Percentiles rank a stretch among this genome's conserved stretches.
Evolutionary conservation across 1,140 invertebrate species (phyloP).

Genomic region (Lordiphosa mommai): DNA sequence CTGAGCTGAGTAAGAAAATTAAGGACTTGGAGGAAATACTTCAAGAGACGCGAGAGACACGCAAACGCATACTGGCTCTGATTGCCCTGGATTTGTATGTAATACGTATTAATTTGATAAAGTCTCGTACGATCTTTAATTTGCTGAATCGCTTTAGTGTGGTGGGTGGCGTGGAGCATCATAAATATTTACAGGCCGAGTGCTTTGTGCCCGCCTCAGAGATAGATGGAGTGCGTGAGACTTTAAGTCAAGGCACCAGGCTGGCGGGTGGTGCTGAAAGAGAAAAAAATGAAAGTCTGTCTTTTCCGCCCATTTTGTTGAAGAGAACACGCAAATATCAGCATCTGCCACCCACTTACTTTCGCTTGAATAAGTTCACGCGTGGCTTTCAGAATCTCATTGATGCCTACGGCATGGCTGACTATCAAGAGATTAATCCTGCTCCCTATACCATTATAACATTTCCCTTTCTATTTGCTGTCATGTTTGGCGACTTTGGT

Average conservation of each 20-base stretch:
- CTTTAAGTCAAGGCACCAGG: constrained; percentile 92
- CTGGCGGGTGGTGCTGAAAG: constrained; percentile 80
- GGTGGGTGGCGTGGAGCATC: constrained; percentile 91
- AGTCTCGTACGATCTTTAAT: constrained; percentile 94
- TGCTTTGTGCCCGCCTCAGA: constrained; percentile 95
- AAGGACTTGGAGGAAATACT: constrained; percentile 33
- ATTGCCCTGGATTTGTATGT: constrained; percentile 93
- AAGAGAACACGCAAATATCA: constrained; percentile 87
- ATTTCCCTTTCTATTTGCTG: constrained; percentile 88
- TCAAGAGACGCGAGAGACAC: constrained; percentile 83
- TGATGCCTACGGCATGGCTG: constrained; percentile 91
- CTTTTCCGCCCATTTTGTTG: constrained; percentile 24
- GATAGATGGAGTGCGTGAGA: constrained; percentile 89
- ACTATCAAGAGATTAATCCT: constrained; percentile 88
- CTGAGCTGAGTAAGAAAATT: constrained; percentile 1
- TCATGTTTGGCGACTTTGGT: constrained; percentile 89
- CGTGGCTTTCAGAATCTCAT: constrained; percentile 90
- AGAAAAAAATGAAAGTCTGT: not conserved
- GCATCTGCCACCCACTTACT: constrained; percentile 88
- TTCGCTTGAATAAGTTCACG: constrained; percentile 90
- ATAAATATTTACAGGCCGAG: constrained; percentile 95
- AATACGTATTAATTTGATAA: constrained; percentile 94
- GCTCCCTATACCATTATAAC: constrained; percentile 86
- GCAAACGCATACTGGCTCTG: constrained; percentile 89
- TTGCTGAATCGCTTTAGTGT: constrained; percentile 93